Conservation (phyloP, 2,113 vertebrate genomes). For the Pogona vitticeps region DNA sequence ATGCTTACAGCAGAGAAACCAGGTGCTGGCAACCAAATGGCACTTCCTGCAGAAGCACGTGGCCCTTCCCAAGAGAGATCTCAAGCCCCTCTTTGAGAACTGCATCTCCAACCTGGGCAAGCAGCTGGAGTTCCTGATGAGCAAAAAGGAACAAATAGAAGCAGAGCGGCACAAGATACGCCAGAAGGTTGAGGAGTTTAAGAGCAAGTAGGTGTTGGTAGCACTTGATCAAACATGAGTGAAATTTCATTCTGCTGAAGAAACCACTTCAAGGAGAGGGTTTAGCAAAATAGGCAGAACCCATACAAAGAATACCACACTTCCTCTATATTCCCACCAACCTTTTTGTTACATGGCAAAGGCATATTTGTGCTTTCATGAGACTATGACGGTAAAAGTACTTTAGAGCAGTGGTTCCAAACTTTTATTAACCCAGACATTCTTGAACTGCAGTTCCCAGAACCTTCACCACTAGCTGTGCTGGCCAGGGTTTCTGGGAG, state of each 20-base stretch:
- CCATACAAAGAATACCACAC: background rate
- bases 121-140: conserved; percentile 76
- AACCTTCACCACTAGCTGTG: no score
- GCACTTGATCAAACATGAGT: background rate
- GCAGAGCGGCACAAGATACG: conserved; percentile 81
- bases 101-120: conserved; percentile 81
- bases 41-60: conserved; percentile 70
- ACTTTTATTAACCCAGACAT: no score
- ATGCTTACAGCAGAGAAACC: conserved; percentile 80
- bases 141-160: conserved; percentile 80
- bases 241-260: background rate
- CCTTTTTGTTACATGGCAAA: background rate
- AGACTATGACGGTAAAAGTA: no score
- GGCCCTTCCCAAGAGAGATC: conserved; percentile 60
- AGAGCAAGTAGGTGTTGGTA: conserved; percentile 71
- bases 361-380: background rate
- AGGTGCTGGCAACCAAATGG: conserved; percentile 77
- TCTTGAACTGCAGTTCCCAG: no score
- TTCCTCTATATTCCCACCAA: background rate
- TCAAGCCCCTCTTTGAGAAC: conserved; percentile 81
- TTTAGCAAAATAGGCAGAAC: background rate
- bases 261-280: background rate
- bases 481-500: no score
- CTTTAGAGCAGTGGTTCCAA: no score
- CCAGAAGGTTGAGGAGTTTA: conserved; percentile 80